Conservation (phyloP, 2,797 vertebrate genomes). For the Brachymystax lenok region DNA sequence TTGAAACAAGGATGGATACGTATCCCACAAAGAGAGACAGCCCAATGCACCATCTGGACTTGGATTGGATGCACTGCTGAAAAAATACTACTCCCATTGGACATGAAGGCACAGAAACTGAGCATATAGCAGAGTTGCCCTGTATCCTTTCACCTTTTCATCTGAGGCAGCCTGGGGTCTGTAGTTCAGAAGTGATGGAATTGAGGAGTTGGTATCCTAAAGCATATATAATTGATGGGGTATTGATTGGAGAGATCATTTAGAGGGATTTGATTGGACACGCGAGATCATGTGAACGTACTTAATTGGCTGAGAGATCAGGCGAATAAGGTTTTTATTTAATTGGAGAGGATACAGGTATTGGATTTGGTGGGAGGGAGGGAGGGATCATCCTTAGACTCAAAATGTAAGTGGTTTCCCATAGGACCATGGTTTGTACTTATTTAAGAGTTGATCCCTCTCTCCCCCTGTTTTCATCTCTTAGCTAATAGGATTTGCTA, state of each 20-base stretch:
- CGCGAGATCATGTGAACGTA: not conserved
- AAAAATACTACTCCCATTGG: not conserved
- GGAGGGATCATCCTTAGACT: not conserved
- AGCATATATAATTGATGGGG: not conserved
- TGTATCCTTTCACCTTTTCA: not conserved
- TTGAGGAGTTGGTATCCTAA: not conserved
- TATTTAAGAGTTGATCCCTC: not conserved
- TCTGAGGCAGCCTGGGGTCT: not conserved
- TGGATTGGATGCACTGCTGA: not conserved
- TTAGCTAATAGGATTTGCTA: not conserved
- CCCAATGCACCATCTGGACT: not conserved
- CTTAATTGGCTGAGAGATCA: not conserved
- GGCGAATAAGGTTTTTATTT: not conserved
- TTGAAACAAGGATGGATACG: not conserved
- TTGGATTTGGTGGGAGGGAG: not conserved
- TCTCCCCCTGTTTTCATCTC: not conserved
- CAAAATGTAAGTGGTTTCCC: not conserved
- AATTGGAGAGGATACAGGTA: conserved; percentile 1
- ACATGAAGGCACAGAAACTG: not conserved
- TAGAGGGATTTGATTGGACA: not conserved
- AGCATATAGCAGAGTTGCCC: not conserved
- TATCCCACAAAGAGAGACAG: not conserved
- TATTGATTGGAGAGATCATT: not conserved
- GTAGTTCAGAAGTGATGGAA: not conserved
- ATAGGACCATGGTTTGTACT: not conserved